phyloP scores from a whole-genome alignment of 2,113 vertebrate genomes.

The Pipra filicauda region DNA sequence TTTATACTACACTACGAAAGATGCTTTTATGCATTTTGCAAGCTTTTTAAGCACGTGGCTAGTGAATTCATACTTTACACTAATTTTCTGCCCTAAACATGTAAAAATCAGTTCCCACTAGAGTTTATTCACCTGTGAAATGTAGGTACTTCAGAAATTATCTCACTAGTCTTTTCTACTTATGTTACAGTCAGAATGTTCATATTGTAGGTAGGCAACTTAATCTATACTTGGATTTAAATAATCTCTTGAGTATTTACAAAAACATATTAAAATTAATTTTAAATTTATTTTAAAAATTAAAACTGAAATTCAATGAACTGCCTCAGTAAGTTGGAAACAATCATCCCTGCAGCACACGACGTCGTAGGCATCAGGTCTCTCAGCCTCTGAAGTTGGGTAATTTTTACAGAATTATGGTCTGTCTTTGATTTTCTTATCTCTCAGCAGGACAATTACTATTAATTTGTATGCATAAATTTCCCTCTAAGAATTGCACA shows the following conservation, averaged over 20 bases:
- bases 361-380: background rate
- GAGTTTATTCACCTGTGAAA: background rate
- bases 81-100: background rate
- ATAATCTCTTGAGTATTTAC: background rate
- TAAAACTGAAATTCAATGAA: background rate
- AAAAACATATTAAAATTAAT: background rate
- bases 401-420: background rate
- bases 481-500: slow-evolving; percentile 22
- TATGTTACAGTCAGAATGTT: background rate
- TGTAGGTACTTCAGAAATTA: background rate
- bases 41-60: background rate
- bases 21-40: background rate
- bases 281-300: background rate
- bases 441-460: slow-evolving; percentile 17
- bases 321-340: background rate
- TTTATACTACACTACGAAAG: background rate
- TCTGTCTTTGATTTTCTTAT: slow-evolving; percentile 21
- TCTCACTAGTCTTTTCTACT: background rate
- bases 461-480: slow-evolving; percentile 22
- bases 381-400: background rate
- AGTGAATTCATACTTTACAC: background rate
- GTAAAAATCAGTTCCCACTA: background rate
- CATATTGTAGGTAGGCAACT: background rate
- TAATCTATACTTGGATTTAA: background rate
- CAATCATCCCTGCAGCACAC: background rate